Evolutionary conservation across 2,888 invertebrate genomes (phyloP).

Genomic region (Carpatolechia fugitivella): DNA sequence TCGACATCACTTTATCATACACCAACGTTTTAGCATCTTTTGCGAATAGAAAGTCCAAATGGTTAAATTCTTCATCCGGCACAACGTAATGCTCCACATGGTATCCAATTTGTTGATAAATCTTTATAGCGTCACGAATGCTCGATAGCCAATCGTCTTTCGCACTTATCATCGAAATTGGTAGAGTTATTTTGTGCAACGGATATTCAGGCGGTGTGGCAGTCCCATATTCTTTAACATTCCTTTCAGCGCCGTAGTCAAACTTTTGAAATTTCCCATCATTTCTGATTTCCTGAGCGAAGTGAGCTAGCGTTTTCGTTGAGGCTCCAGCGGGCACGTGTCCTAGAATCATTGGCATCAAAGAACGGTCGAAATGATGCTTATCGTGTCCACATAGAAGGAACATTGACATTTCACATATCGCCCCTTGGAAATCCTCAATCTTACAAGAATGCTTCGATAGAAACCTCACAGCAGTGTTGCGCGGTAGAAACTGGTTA

Average conservation of each 20-base stretch:
- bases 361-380: constrained; percentile 82
- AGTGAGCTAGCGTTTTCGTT: constrained; percentile 85
- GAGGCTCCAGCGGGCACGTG: constrained; percentile 88
- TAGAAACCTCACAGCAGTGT: constrained; percentile 78
- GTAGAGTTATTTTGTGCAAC: constrained; percentile 79
- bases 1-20: constrained; percentile 70
- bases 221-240: constrained; percentile 79
- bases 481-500: constrained; percentile 86
- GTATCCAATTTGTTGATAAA: constrained; percentile 75
- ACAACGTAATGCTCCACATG: constrained; percentile 80
- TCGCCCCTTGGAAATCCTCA: constrained; percentile 73
- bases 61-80: constrained; percentile 82
- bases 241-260: constrained; percentile 82
- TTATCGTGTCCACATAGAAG: constrained; percentile 85
- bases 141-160: constrained; percentile 87
- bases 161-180: constrained; percentile 83
- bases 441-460: constrained; percentile 81
- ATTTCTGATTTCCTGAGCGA: constrained; percentile 79
- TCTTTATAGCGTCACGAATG: constrained; percentile 78
- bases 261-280: constrained; percentile 82
- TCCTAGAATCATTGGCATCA: constrained; percentile 83
- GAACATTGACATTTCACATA: constrained; percentile 87
- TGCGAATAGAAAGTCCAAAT: constrained; percentile 85
- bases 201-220: constrained; percentile 81
- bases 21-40: constrained; percentile 80